Evolutionary conservation across 2,797 vertebrate species (phyloP), one percentile per base, ranked within the genome.

Genomic region (Enteromius thamalakanensis): DNA sequence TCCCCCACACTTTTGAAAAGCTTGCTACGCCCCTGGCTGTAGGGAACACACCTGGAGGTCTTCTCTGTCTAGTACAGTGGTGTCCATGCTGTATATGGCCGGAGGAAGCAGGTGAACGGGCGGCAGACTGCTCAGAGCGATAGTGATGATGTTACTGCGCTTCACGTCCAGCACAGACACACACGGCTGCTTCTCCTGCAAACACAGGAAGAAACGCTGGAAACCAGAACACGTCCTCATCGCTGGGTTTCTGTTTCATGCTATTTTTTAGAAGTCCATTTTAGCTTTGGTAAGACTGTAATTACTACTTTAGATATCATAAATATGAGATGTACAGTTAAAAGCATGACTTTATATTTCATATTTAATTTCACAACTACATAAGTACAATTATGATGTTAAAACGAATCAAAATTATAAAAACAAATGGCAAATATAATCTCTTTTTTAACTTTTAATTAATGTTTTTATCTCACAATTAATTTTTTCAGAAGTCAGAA

Each of bases 111-210:
- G 92, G 82, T 90, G 94, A 1, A 92, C 89, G 5, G 95, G 92
- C 0, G 94, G 95, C 34, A 96, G 90, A 29, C 92, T 87, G 89
- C 93, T 95, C 84, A 96, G 86, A 10, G 93, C 89, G n/a, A 96
- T 96, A 88, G 92, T 94, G 42, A 96, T 89, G 87, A 94, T 95
- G 90, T 96, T 95, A 64, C 94, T 95, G 10, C 95, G 89, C 86
- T 95, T 95, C 87, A 95, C 85, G 32, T 85, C 89, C 90, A 95
- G 58, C 26, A 95, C 93, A 0, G 92, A 93, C 17, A 95, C 79
- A 6, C 81, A 82, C 0, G 69, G 78, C 88, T 90, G 93, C 87
- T 94, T 94, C 93, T 95, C 92, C 14, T 55, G 15, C 32, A 49
- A 10, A 12, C 12, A 86, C 64, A 77, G 47, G 86, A 17, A 49